Conservation (phyloP, 2,113 vertebrate species). For the Pelusios castaneus region DNA sequence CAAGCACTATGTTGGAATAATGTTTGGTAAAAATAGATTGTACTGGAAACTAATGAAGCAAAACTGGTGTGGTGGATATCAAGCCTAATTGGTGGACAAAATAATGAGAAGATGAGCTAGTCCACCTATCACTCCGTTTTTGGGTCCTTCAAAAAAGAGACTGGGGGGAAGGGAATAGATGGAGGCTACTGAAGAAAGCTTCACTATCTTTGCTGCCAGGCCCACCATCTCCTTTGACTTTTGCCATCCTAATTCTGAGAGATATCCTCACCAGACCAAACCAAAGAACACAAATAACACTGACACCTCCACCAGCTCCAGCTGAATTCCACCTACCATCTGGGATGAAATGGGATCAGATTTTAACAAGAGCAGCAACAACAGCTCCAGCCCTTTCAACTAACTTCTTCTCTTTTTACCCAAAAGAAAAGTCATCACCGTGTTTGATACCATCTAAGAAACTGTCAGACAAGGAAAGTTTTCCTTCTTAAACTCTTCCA, state of each 20-base stretch:
- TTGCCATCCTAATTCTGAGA: background rate
- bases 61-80: background rate
- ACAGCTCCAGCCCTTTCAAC: background rate
- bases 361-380: background rate
- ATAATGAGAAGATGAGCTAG: background rate
- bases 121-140: background rate
- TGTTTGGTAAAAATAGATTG: background rate
- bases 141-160: background rate
- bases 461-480: background rate
- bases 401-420: background rate
- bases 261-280: background rate
- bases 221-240: background rate
- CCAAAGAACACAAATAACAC: background rate
- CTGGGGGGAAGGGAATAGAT: background rate
- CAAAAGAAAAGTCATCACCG: background rate
- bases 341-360: background rate
- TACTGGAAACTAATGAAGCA: background rate
- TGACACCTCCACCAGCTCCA: background rate
- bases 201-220: background rate
- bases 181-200: background rate
- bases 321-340: background rate
- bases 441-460: background rate
- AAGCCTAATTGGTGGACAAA: background rate
- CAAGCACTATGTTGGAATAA: background rate
- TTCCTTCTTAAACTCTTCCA: background rate